Evolutionary conservation across 2,797 vertebrate genomes (phyloP), one percentile per base, ranked within the genome.

Genomic region (Cyclura pinguis): DNA sequence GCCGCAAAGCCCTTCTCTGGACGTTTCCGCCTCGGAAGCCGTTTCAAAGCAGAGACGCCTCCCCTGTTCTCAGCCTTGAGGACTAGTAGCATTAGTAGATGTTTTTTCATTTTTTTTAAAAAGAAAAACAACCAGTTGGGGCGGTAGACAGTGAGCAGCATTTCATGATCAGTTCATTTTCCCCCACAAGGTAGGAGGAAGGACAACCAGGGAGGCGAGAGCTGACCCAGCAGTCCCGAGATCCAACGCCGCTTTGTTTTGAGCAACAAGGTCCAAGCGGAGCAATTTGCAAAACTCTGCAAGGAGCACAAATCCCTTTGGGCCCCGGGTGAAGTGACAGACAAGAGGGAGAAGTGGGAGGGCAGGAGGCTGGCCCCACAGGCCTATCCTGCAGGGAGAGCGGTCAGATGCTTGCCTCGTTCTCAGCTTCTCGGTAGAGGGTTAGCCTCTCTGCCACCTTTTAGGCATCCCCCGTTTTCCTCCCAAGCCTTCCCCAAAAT

Each of bases 161-260:
- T 35, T 50, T 59, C 35, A 29, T 59, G 52, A 62, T 72, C 32
- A 74, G 22, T 12, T 35, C 55, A 35, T 74, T 59, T 59, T 20
- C 16, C 14, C 14, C 59, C 16, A 20, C 13, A 59, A 76, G 16
- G 35, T 3, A 74, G 84, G 52, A 29, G 72, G 59, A 59, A 35
- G 35, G 59, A 20, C 2, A 59, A 20, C 10, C 73, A 59, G 24
- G 62, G 27, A 29, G 27, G 27, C 32, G 29, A 20, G 42, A 12
- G 29, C 4, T 9, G 67, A 24, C 47, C 1, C 2, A n/a, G 35
- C 32, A 22, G 9, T 1, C 13, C 1, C 32, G 0, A 12, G 12
- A 59, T 59, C 24, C 35, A 12, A 47, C 80, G 3, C 84, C n/a
- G n/a, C 8, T n/a, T 12, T 9, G 14, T 32, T 55, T 38, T 27